These are phyloP conservation scores for Anabacerthia variegaticeps DNA, from an alignment of 2,797 vertebrate genomes.

Conservation along the genomic window DNA sequence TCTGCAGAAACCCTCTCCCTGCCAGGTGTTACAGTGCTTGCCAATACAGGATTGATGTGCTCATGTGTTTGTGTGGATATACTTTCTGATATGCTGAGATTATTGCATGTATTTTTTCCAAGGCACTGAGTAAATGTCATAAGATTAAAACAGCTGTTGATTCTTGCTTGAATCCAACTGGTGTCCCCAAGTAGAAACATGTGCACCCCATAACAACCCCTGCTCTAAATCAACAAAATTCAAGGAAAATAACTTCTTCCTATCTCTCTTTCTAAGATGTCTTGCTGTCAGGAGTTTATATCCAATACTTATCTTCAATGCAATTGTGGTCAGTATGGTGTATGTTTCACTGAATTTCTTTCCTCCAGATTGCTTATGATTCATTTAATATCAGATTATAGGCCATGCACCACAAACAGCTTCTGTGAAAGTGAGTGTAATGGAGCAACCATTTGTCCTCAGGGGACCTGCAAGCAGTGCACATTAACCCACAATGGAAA, in stretches of 20 bases:
- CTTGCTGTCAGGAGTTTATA: slow-evolving; percentile 35
- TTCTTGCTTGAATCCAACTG: neutral
- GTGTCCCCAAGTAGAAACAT: neutral
- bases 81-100: neutral
- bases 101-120: neutral
- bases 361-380: neutral
- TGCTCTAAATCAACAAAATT: slow-evolving; percentile 4
- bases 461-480: neutral
- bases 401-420: neutral
- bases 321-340: neutral
- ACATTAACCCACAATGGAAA: neutral
- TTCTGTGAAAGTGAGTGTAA: neutral
- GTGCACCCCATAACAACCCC: neutral
- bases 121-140: neutral
- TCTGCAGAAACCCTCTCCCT: neutral
- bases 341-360: neutral
- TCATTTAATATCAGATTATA: neutral
- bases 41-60: neutral
- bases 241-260: neutral
- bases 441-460: neutral
- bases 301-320: slow-evolving; percentile 41
- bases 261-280: neutral
- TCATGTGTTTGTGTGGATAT: neutral
- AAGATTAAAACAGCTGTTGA: neutral
- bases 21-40: neutral